phyloP scores from a whole-genome alignment of 2,888 invertebrate genomes.

The Zygogramma bicolorata region DNA sequence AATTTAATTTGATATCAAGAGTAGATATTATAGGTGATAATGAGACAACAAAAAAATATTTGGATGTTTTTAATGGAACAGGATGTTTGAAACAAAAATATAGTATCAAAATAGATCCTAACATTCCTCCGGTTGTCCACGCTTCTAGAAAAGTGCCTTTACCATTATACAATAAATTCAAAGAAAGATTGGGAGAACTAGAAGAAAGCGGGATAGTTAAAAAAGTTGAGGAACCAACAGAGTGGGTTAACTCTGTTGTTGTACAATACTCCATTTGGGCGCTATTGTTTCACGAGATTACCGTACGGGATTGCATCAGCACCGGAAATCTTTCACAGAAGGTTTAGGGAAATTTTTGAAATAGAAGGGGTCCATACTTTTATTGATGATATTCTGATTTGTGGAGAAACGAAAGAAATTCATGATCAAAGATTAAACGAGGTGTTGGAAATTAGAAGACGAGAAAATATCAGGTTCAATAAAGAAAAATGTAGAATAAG shows the following conservation, averaged over 20 bases:
- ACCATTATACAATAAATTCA: not conserved
- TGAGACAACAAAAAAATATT: not conserved
- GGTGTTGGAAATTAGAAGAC: not conserved
- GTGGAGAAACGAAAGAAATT: slow-evolving; percentile 24
- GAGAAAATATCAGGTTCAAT: not conserved
- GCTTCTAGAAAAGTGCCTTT: not conserved
- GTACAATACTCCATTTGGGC: slow-evolving; percentile 37
- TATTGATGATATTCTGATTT: slow-evolving; percentile 24
- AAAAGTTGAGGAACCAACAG: too few species aligned
- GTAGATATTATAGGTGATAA: not conserved
- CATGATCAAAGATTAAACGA: slow-evolving; percentile 21
- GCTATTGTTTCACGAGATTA: slow-evolving; percentile 28
- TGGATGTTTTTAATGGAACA: not conserved
- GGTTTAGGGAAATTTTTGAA: too few species aligned
- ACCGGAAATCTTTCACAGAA: slow-evolving; percentile 7
- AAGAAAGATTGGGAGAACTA: not conserved
- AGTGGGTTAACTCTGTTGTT: slow-evolving; percentile 24
- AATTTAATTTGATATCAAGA: not conserved
- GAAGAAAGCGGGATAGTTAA: too few species aligned
- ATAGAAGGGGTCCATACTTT: not conserved
- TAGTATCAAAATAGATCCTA: not conserved
- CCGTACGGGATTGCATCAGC: slow-evolving; percentile 33
- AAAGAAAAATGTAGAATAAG: not conserved
- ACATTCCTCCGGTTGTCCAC: not conserved
- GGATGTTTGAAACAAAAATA: not conserved